Evolutionary conservation across 2,888 invertebrate species (phyloP), one percentile per base, ranked within the genome.

Genomic region (Himalopsyche anomala): DNA sequence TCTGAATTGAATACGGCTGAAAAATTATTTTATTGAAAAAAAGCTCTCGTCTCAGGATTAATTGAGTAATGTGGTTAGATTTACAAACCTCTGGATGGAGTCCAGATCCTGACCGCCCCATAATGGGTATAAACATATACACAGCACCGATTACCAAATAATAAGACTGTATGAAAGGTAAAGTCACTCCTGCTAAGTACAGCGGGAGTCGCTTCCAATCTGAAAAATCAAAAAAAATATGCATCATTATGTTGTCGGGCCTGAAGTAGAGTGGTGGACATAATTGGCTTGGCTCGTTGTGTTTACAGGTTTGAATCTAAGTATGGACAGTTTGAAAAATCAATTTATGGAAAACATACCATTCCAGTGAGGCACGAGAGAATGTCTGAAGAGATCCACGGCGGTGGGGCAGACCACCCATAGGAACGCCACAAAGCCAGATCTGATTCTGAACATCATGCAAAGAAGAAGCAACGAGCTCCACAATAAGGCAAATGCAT

Each of bases 41-140:
- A 28, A 28, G 28, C 28, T 28, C 2, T 28, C 28, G 1, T 28
- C 28, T 28, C 28, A 28, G 28, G 28, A 28, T 28, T 28, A 28
- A 36, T 42, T n/a, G 80, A 40, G 19, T 15, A 51, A 15, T 19
- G 5, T 2, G 8, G 11, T 42, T 5, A 54, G 84, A 90, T 40
- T 19, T 36, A 42, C 9, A 19, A 85, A 96, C 92, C 92, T 97
- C 97, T 2, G 96, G 95, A 90, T 95, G 95, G 87, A 95, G 92
- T 82, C 94, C 94, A 51, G 95, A 93, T 82, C 97, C 97, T 55
- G 95, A 93, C 89, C 97, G 94, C 4, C 97, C 98, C 95, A 96
- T 95, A 89, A 98, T 94, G 9, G 98, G 98, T 89, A 97, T 95
- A 90, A 97, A 95, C 91, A 97, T 94, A 90, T 94, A 94, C 87